A percentile compares a stretch with the other conserved stretches of the same genome.
Conservation (phyloP, 2,797 vertebrate species). For the Hozukius guyotensis region DNA sequence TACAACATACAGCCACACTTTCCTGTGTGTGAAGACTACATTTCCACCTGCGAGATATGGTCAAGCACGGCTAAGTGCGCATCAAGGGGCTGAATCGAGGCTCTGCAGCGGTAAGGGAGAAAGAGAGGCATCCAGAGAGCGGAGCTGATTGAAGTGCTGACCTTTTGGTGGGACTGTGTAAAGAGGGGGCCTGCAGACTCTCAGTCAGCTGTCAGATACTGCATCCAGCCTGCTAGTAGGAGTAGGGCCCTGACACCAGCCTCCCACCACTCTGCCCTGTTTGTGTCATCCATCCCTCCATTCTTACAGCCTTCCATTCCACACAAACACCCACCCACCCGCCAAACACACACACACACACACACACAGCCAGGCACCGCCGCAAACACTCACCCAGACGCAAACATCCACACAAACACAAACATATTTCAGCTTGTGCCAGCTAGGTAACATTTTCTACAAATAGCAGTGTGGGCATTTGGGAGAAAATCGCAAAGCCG, state of each 20-base stretch:
- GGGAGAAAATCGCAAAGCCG: slow-evolving; percentile 77
- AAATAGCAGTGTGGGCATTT: slow-evolving; percentile 83
- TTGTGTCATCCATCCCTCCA: slow-evolving; percentile 79
- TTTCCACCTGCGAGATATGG: slow-evolving; percentile 58
- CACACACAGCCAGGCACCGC: slow-evolving; percentile 29
- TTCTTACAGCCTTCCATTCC: slow-evolving; percentile 71
- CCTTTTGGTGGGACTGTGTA: slow-evolving; percentile 77
- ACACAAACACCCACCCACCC: slow-evolving; percentile 74
- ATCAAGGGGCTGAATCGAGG: slow-evolving; percentile 47
- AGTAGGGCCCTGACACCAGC: slow-evolving; percentile 78
- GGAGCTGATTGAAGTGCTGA: slow-evolving; percentile 78
- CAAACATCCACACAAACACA: slow-evolving; percentile 73
- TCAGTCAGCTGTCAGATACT: slow-evolving; percentile 85
- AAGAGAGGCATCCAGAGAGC: slow-evolving; percentile 65
- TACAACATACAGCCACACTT: neutral
- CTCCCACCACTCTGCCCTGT: slow-evolving; percentile 78
- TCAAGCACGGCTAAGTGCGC: slow-evolving; percentile 70
- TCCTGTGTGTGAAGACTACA: slow-evolving; percentile 29
- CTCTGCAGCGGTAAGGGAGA: slow-evolving; percentile 38
- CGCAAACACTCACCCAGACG: slow-evolving; percentile 61
- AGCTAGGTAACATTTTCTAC: slow-evolving; percentile 77
- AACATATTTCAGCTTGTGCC: slow-evolving; percentile 71
- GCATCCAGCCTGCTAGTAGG: slow-evolving; percentile 83
- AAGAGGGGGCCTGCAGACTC: slow-evolving; percentile 79
- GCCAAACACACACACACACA: slow-evolving; percentile 30